Base-by-base conservation (phyloP, 2,888 invertebrate genomes). In the Elmis aenea region DNA sequence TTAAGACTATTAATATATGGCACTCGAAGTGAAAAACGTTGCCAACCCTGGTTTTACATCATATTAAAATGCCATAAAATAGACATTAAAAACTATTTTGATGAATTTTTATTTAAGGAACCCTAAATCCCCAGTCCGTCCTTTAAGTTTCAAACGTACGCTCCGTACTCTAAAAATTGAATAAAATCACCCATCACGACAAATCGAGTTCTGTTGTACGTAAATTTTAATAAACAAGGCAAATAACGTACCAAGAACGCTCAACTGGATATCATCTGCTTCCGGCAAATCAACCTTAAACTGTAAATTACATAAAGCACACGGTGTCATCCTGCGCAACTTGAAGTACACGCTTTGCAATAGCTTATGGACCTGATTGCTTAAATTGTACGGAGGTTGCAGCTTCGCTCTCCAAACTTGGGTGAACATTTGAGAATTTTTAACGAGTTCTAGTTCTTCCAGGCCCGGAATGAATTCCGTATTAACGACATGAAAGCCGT, bases 251-350 rank as follows among this genome's bases (percentile, higher is more conserved):
- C 81, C 76, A 43, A 73, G 65, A 11, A 75, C 68, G 38, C 70
- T 70, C 13, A 77, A 58, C 49, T 80, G 80, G 35, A 81, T 68
- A 61, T 80, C 79, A 54, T 84, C 83, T 38, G 87, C 84, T 66
- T 94, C 93, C 0, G 93, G 90, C 48, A 94, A 73, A 51, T 90
- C 89, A 1, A 94, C 76, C 43, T 84, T 78, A 65, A 93, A 90
- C 53, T 80, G 75, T 15, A 93, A 70, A 61, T 87, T 81, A 46
- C 85, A 83, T 10, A 95, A 71, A 9, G 89, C 87, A 64, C 89
- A 90, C 0, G 94, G 94, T 42, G 83, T 81, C 80, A 92, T 81
- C 8, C 86, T 76, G 6, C 94, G 76, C 54, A 95, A 72, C 69
- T 94, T 95, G 69, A 93, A 94, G 59, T 83, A 87, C 28, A 93